Base-by-base conservation (phyloP, 2,797 vertebrate species). In the Coreius guichenoti region DNA sequence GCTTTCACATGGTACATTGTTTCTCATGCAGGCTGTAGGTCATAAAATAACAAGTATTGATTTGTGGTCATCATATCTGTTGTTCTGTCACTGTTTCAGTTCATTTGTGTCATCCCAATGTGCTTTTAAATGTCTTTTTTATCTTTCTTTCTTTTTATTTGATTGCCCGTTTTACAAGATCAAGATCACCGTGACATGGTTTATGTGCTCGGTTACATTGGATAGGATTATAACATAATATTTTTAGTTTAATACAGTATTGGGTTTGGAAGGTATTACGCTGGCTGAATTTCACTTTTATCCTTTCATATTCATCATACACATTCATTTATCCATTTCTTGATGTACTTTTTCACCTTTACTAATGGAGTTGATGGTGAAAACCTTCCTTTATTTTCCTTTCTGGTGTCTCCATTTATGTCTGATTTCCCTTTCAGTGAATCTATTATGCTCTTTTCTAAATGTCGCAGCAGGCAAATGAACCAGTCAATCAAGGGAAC, bases 321-420 rank as follows among this genome's bases (percentile, higher is more conserved):
- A 39, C 9, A 83, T 49, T 26, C 43, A 39, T 67, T 11, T 26
- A 23, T 51, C 6, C 4, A 75, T 39, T 75, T 83, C 19, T 65
- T 83, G 23, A 63, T 67, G 56, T 29, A 51, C 23, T 9, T 51
- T 75, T 65, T 83, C 29, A 68, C 61, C 61, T 56, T 76, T 11
- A 68, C 47, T 77, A 56, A 76, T 75, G 47, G 16, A 31, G 61
- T 21, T 21, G 11, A 77, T 51, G 33, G 31, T 23, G 45, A 69
- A 83, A 68, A 68, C 14, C 49, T 76, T 75, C 29, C 47, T 43
- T 39, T 84, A 77, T 69, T 78, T 78, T 69, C n/a, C 63, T 54
- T 16, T 77, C 19, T 70, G 19, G 5, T 70, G 47, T 36, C 8
- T 69, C 26, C 26, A 69, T 70, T 77, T 69, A 56, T 78, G 36